Evolutionary conservation across 30 jellyfish, hydroid and myxozoan genomes (phyloP).

Genomic region (Mastigias papua): DNA sequence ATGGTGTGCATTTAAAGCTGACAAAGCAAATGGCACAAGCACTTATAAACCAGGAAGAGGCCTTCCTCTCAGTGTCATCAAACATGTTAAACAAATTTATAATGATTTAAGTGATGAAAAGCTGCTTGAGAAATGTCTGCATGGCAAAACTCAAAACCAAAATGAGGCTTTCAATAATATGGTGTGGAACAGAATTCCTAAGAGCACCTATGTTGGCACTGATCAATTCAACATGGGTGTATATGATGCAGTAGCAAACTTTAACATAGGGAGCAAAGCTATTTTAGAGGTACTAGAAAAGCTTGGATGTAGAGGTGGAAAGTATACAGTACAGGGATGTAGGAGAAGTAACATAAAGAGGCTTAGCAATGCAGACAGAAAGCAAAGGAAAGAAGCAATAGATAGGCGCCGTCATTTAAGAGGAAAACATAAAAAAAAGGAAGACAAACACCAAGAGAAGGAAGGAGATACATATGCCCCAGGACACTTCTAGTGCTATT

Average conservation of each 20-base stretch:
- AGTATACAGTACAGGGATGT: constrained; percentile 14
- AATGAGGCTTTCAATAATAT: no score
- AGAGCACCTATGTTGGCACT: constrained; percentile 9
- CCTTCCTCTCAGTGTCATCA: constrained; percentile 13
- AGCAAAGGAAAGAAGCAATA: neutral
- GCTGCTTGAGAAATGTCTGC: constrained; percentile 15
- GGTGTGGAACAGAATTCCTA: no score
- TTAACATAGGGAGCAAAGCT: constrained; percentile 24
- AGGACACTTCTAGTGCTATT: neutral
- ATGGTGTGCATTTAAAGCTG: constrained; percentile 55
- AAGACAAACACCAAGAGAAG: neutral
- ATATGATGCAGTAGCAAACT: constrained; percentile 43
- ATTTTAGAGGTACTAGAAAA: neutral
- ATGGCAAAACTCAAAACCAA: no score
- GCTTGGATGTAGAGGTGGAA: neutral
- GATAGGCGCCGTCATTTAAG: neutral
- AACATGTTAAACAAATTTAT: constrained; percentile 23
- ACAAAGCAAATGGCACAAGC: neutral
- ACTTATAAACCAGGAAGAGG: constrained; percentile 62
- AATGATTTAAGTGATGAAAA: neutral
- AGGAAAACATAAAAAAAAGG: neutral
- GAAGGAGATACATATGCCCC: neutral
- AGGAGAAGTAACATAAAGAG: neutral
- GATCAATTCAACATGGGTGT: constrained; percentile 35
- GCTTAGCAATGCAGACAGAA: neutral